Evolutionary conservation across 2,797 vertebrate genomes (phyloP), one percentile per base, ranked within the genome.

Genomic region (Helicolenus hilgendorfi): DNA sequence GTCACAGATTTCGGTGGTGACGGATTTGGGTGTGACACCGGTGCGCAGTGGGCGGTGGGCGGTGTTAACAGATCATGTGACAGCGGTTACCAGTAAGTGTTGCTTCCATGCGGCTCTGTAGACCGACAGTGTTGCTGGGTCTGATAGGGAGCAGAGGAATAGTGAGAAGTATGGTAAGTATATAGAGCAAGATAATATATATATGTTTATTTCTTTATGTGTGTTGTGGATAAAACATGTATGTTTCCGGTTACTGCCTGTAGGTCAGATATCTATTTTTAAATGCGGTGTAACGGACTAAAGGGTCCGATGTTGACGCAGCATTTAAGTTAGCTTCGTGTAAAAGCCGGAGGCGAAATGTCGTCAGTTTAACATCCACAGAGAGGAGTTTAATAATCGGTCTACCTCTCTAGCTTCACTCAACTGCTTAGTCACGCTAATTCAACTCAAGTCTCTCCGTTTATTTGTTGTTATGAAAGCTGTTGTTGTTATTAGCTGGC

Each of bases 91-190:
- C 36, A 1, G 2, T 64, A 35, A 62, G 3, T 1, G 15, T 1
- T 0, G 1, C 27, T 3, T 31, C 0, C 1, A 97, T 98, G 97
- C 84, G 89, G 87, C 18, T 96, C 0, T 1, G 36, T 0, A 86
- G 63, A n/a, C 45, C 90, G 0, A n/a, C 83, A 0, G 18, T 94
- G 3, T 1, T 97, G 3, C 27, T 96, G 0, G 93, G 91, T 1
- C 1, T 92, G 1, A 0, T 96, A 0, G 92, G 92, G 0, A 87
- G 80, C 31, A 79, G 73, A 63, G 92, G 88, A 7, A 1, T 89
- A 0, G 1, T 38, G 0, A 92, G 95, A 92, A 88, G 75, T 3
- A 98, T 98, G 97, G 97, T 98, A 60, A 92, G 96, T 45, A 13
- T 0, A 13, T 0, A 14, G 0, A 4, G 1, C 2, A 6, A 1